Conservation (phyloP, 2,113 vertebrate species). For the Protobothrops mucrosquamatus region DNA sequence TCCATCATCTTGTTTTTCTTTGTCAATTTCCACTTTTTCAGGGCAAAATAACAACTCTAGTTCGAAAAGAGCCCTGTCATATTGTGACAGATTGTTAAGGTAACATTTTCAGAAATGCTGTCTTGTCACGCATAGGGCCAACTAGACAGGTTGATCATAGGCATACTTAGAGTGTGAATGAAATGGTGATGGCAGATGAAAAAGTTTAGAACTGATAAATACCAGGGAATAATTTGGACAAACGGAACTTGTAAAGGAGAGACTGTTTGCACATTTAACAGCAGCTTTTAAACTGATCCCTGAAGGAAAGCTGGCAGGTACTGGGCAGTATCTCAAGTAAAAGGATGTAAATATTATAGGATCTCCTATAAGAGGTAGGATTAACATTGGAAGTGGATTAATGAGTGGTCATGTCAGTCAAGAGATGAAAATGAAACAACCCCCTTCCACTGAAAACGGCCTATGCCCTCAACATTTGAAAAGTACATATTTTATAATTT, state of each 20-base stretch:
- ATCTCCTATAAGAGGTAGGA: not conserved
- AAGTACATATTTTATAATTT: not conserved
- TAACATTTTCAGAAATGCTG: not conserved
- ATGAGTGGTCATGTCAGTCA: not conserved
- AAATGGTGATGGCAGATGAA: not conserved
- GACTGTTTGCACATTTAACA: not conserved
- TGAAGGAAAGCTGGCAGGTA: not conserved
- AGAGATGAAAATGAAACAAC: not conserved
- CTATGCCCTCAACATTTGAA: not conserved
- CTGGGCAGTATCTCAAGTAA: not conserved
- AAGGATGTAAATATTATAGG: not conserved
- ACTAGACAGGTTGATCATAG: not conserved
- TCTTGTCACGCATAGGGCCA: not conserved
- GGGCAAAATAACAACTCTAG: not conserved
- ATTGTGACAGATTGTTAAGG: not conserved
- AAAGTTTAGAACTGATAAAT: not conserved
- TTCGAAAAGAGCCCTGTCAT: not conserved
- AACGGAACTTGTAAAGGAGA: not conserved
- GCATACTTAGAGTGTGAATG: not conserved
- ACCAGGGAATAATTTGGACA: not conserved
- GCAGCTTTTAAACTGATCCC: not conserved
- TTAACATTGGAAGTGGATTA: not conserved
- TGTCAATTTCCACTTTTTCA: not conserved
- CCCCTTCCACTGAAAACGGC: not conserved
- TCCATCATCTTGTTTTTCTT: not conserved